Percentiles rank a stretch among this genome's conserved stretches.
Evolutionary conservation across 2,113 vertebrate species (phyloP).

Genomic region (Stictonetta naevosa): DNA sequence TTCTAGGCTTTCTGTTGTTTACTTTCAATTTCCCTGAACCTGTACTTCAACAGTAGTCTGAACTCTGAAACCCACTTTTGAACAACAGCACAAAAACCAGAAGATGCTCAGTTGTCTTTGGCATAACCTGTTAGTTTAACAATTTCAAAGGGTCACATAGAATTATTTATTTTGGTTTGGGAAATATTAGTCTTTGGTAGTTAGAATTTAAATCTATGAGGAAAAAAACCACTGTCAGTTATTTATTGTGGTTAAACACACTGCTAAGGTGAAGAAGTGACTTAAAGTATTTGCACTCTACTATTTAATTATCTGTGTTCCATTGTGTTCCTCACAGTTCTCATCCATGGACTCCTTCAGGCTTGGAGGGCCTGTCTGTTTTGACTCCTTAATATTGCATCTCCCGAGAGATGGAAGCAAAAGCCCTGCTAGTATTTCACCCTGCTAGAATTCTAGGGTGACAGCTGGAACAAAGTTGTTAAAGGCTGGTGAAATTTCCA

Average conservation of each 20-base stretch:
- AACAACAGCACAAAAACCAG: neutral
- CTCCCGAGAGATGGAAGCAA: neutral
- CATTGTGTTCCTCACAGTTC: constrained; percentile 20
- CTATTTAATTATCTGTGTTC: neutral
- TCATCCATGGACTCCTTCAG: neutral
- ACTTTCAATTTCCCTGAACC: neutral
- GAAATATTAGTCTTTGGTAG: neutral
- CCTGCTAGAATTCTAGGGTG: neutral
- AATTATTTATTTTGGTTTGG: neutral
- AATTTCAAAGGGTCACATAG: neutral
- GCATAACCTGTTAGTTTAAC: neutral
- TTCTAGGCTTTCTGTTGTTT: neutral
- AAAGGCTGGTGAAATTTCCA: neutral
- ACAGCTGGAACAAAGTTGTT: neutral
- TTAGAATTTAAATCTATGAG: neutral
- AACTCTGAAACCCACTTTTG: neutral
- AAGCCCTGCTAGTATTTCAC: neutral
- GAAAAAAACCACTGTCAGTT: neutral
- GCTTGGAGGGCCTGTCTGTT: neutral
- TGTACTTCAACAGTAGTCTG: neutral
- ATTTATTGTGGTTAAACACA: neutral
- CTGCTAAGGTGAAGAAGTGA: neutral
- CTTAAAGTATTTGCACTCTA: neutral
- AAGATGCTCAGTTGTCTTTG: neutral
- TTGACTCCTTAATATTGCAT: neutral